Conservation (phyloP, 2,797 vertebrate genomes). For the Orestias chungarensis region DNA sequence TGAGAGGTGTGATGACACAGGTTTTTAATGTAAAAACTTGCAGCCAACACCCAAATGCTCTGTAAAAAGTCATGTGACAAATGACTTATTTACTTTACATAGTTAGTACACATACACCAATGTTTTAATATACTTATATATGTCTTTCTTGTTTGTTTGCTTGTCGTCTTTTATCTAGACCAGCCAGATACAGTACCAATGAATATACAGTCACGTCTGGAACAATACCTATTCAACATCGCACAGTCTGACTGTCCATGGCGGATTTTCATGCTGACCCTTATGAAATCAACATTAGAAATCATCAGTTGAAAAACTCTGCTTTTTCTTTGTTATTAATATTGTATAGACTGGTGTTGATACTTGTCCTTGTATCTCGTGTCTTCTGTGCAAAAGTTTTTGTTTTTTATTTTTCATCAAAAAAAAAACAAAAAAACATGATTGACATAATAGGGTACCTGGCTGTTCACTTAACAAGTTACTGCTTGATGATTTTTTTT, state of each 20-base stretch:
- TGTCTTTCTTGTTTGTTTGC: constrained; percentile 80
- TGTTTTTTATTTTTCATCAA: constrained; percentile 45
- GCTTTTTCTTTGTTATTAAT: constrained; percentile 61
- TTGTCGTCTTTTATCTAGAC: constrained; percentile 89
- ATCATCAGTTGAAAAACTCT: constrained; percentile 71
- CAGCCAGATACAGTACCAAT: constrained; percentile 96
- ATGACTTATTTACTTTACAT: constrained; percentile 85
- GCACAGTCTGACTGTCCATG: constrained; percentile 72
- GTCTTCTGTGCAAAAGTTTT: constrained; percentile 88
- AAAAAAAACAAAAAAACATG: constrained; percentile 70
- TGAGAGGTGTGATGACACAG: constrained; percentile 79
- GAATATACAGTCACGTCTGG: constrained; percentile 86
- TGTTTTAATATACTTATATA: constrained; percentile 88
- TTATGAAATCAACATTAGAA: constrained; percentile 66
- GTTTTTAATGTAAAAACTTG: constrained; percentile 96
- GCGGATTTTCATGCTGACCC: constrained; percentile 56
- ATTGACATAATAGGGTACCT: constrained; percentile 77
- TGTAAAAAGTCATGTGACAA: constrained; percentile 85
- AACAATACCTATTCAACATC: constrained; percentile 85
- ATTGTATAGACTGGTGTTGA: constrained; percentile 81
- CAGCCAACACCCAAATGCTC: constrained; percentile 83
- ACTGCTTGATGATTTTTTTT: constrained; percentile 55
- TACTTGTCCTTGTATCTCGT: constrained; percentile 82
- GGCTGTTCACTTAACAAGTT: constrained; percentile 76
- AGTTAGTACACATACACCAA: constrained; percentile 88